Evolutionary conservation across 2,888 invertebrate species (phyloP).

Genomic region (Melanchra persicariae): DNA sequence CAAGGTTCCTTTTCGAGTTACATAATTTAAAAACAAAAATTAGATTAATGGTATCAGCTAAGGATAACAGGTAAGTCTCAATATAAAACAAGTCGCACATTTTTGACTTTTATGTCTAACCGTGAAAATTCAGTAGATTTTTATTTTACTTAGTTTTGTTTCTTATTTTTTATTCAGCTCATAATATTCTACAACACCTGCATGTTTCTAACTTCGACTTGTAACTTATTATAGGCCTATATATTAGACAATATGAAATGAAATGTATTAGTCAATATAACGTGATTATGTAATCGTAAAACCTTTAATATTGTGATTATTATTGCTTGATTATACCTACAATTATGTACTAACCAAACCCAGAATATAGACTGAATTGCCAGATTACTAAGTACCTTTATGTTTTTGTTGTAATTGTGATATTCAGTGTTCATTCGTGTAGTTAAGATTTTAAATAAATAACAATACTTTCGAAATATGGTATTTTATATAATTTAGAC

Average conservation of each 20-base stretch:
- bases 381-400: constrained; percentile 30
- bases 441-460: constrained; percentile 56
- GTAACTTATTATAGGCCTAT: constrained; percentile 73
- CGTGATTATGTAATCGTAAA: constrained; percentile 47
- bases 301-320: constrained; percentile 18
- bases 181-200: constrained; percentile 95
- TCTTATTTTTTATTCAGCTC: constrained; percentile 90
- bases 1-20: background rate
- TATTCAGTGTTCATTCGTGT: constrained; percentile 47
- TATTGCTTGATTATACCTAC: constrained; percentile 38
- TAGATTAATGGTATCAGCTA: too few species aligned
- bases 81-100: background rate
- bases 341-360: constrained; percentile 63
- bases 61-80: too few species aligned
- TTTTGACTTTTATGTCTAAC: background rate
- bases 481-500: constrained; percentile 69
- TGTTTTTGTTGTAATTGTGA: constrained; percentile 40
- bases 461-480: constrained; percentile 44
- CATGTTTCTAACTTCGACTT: constrained; percentile 95
- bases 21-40: too few species aligned
- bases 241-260: constrained; percentile 23
- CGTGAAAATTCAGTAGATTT: background rate
- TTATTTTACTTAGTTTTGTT: background rate
- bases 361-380: constrained; percentile 66
- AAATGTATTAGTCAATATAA: constrained; percentile 40